Conservation (phyloP, 1,140 invertebrate genomes). For the Cataglyphis hispanica region DNA sequence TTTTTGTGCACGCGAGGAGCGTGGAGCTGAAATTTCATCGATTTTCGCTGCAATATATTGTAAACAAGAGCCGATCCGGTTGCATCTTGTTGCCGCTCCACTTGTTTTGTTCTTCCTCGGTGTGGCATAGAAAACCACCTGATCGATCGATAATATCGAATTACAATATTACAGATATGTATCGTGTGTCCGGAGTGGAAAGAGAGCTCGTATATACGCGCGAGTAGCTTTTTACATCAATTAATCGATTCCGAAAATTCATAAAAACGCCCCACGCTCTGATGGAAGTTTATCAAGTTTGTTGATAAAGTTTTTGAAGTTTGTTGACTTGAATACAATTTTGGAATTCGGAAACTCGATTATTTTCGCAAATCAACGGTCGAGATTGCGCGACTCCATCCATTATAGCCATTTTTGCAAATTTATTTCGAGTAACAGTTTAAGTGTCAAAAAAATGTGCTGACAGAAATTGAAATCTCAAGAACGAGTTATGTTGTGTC, state of each 20-base stretch:
- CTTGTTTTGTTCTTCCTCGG: background rate
- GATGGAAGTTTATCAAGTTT: background rate
- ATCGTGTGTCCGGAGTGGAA: background rate
- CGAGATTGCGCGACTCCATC: background rate
- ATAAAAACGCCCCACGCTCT: background rate
- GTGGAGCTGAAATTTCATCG: slow-evolving; percentile 54
- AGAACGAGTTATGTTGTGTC: too few relatives aligned
- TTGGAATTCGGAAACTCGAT: background rate
- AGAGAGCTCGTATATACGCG: background rate
- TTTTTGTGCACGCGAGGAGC: slow-evolving; percentile 20
- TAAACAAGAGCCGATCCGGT: slow-evolving; percentile 18
- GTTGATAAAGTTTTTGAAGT: background rate
- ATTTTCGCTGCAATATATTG: slow-evolving; percentile 36
- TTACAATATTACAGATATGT: background rate
- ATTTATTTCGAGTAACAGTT: background rate
- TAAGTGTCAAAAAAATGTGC: background rate
- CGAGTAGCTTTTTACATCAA: background rate
- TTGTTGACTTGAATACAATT: background rate
- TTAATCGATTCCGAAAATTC: background rate
- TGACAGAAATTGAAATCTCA: too few relatives aligned
- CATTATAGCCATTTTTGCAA: background rate
- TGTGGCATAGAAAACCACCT: background rate
- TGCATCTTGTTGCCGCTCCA: background rate
- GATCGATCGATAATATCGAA: slow-evolving; percentile 14
- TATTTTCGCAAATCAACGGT: background rate